A percentile compares a stretch with the other conserved stretches of the same genome.
These are phyloP conservation scores for Bergia sp. DNA, from an alignment of 92 coral and sea anemone species.

Conservation along the genomic window DNA sequence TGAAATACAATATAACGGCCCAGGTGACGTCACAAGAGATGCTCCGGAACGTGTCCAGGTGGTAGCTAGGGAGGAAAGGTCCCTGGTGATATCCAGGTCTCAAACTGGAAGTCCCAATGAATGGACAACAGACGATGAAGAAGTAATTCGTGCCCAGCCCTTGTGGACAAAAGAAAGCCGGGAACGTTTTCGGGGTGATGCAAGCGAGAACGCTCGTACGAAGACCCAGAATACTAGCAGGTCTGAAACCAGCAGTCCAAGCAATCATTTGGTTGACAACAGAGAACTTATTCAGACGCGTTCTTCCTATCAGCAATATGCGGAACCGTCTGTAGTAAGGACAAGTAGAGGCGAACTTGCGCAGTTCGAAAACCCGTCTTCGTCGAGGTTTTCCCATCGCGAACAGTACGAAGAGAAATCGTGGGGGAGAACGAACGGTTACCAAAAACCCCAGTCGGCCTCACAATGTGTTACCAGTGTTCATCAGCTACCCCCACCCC, in stretches of 20 bases:
- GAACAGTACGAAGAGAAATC: slow-evolving; percentile 8
- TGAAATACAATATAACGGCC: neutral
- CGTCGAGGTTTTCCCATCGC: neutral
- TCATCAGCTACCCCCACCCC: slow-evolving; percentile 7
- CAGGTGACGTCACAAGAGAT: slow-evolving; percentile 4
- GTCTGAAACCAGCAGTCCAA: neutral
- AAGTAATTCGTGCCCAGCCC: slow-evolving; percentile 19
- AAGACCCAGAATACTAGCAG: neutral
- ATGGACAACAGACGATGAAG: slow-evolving; percentile 8
- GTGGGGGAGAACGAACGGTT: neutral
- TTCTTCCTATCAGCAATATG: neutral
- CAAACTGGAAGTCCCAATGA: slow-evolving; percentile 23
- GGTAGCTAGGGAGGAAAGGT: slow-evolving; percentile 16
- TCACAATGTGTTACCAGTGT: neutral
- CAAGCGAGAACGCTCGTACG: neutral
- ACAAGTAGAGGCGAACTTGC: neutral
- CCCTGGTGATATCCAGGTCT: neutral
- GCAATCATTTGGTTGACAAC: neutral
- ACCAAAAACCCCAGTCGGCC: neutral
- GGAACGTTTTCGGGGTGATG: neutral
- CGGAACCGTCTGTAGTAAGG: neutral
- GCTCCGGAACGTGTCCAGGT: slow-evolving; percentile 29
- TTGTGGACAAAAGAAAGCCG: neutral
- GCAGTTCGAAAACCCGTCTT: neutral
- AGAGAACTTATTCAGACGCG: neutral